Conservation (phyloP, 2,113 vertebrate genomes). For the Scatophagus argus region DNA sequence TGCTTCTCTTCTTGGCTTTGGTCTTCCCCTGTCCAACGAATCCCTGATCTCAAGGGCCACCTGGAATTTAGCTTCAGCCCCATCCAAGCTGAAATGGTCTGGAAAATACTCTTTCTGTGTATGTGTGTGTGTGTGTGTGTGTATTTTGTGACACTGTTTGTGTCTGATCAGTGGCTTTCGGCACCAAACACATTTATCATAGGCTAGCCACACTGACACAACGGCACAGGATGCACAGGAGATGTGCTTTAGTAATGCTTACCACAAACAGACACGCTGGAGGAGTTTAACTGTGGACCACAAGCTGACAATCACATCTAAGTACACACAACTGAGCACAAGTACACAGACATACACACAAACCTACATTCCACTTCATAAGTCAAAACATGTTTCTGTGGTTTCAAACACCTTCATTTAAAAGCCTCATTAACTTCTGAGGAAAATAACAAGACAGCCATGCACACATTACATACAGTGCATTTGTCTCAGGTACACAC, state of each 20-base stretch:
- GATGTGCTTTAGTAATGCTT: slow-evolving; percentile 12
- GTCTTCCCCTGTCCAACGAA: slow-evolving; percentile 29
- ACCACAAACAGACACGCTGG: slow-evolving; percentile 26
- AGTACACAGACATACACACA: slow-evolving; percentile 25
- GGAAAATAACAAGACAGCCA: slow-evolving; percentile 43
- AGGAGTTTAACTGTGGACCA: slow-evolving; percentile 9
- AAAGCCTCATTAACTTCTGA: slow-evolving; percentile 30
- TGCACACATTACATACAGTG: slow-evolving; percentile 4
- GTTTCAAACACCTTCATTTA: slow-evolving; percentile 47
- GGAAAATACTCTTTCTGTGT: slow-evolving; percentile 31
- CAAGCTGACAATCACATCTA: slow-evolving; percentile 11
- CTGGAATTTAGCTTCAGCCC: neutral
- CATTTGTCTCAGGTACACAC: slow-evolving; percentile 11
- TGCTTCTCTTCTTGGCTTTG: slow-evolving; percentile 14
- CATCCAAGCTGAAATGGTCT: slow-evolving; percentile 20
- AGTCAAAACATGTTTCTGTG: slow-evolving; percentile 67
- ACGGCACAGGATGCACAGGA: slow-evolving; percentile 25
- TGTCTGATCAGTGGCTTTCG: slow-evolving; percentile 25
- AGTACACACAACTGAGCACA: slow-evolving; percentile 4
- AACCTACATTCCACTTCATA: slow-evolving; percentile 53
- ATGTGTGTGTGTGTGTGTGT: slow-evolving; percentile 5
- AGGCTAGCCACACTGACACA: slow-evolving; percentile 13
- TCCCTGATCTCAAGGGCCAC: slow-evolving; percentile 37
- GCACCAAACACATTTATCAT: slow-evolving; percentile 36
- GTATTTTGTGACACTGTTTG: slow-evolving; percentile 21